phyloP scores from a whole-genome alignment of 2,113 vertebrate species.

The Gymnogyps californianus region DNA sequence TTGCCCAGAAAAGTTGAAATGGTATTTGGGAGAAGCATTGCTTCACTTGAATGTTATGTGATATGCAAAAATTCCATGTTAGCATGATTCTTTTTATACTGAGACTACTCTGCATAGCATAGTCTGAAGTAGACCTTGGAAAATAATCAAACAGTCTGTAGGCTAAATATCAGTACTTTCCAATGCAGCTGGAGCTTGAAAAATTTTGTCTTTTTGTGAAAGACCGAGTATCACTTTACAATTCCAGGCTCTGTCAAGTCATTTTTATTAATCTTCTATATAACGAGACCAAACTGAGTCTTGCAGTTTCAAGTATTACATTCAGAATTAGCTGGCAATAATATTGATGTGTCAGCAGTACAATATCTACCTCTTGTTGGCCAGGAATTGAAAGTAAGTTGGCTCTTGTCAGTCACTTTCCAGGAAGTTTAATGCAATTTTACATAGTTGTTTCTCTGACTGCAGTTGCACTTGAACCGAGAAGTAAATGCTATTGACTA shows the following conservation, averaged over 20 bases:
- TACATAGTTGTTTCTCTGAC: background rate
- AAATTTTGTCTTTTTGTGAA: background rate
- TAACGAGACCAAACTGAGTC: background rate
- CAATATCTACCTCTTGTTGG: background rate
- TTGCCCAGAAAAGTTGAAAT: background rate
- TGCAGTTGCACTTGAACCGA: background rate
- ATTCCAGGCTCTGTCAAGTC: background rate
- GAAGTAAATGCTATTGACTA: background rate
- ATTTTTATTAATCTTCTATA: background rate
- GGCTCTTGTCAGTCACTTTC: background rate
- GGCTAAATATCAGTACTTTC: background rate
- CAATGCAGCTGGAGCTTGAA: background rate
- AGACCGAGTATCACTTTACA: background rate
- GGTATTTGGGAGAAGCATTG: background rate
- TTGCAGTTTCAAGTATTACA: background rate
- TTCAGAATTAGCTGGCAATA: background rate
- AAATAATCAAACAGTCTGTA: background rate
- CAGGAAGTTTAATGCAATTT: background rate
- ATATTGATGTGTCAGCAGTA: background rate
- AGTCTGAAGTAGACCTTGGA: background rate
- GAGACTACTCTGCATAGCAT: background rate
- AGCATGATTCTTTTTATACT: background rate
- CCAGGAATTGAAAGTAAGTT: background rate
- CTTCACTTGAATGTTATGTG: background rate
- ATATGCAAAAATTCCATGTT: background rate